A percentile compares a stretch with the other conserved stretches of the same genome.
Evolutionary conservation across 2,797 vertebrate genomes (phyloP).

Genomic region (Halcyon chelicuti): DNA sequence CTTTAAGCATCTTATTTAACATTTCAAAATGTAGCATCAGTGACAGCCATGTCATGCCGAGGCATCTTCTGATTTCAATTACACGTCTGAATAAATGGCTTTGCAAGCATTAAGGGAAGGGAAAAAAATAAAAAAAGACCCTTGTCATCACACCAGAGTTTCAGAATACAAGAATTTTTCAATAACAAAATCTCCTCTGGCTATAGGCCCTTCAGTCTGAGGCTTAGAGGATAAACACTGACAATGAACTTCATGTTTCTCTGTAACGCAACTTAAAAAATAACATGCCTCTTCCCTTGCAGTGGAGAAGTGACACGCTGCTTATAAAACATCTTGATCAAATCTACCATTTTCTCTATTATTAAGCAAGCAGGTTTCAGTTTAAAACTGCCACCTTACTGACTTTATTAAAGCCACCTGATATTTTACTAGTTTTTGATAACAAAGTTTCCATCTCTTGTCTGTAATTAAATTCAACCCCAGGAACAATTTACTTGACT

Average conservation of each 20-base stretch:
- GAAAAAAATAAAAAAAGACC: background rate
- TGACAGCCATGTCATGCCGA: background rate
- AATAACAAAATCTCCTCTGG: background rate
- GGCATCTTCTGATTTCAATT: background rate
- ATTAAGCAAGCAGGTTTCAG: conserved; percentile 1
- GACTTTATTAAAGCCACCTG: background rate
- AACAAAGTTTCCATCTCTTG: background rate
- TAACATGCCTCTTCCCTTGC: background rate
- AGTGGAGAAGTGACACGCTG: background rate
- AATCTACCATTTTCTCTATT: background rate
- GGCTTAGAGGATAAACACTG: conserved; percentile 12
- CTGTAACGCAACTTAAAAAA: background rate
- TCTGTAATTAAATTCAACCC: background rate
- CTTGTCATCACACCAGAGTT: background rate
- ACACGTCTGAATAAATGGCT: background rate
- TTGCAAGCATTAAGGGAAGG: background rate
- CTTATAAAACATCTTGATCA: background rate
- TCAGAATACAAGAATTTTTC: background rate
- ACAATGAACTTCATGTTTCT: background rate
- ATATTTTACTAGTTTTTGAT: background rate
- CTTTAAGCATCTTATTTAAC: background rate
- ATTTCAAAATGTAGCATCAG: background rate
- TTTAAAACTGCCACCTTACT: background rate
- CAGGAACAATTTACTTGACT: background rate
- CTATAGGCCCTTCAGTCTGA: background rate